Evolutionary conservation across 1,140 invertebrate genomes (phyloP), one percentile per base, ranked within the genome.

Genomic region (Hyles euphorbiae): DNA sequence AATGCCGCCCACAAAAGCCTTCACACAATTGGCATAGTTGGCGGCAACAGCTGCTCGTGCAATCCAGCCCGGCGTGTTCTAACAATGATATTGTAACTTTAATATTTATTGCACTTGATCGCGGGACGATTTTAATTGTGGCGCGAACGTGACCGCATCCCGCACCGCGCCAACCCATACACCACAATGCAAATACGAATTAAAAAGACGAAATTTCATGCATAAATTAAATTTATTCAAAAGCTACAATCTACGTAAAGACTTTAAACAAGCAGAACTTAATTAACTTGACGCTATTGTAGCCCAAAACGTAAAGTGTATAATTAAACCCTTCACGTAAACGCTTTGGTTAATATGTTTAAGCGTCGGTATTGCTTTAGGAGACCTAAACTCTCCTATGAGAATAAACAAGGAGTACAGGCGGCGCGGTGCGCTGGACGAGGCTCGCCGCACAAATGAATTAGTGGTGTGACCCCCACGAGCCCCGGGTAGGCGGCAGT

Each of bases 81-180:
- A 82, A 87, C 85, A 85, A 88, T 83, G 80, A 82, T 85, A 86
- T 80, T 78, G 78, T 79, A 86, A 83, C 79, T 88, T 86, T 85
- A 88, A 88, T 88, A 88, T 88, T 88, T 88, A 88, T 88, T 81
- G 81, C 76, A 79, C 76, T 85, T 85, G 74, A 86, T 85, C 77
- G 22, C 47, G 6, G n/a, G 47, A 48, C 47, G 47, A 48, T 12
- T 48, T 11, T 48, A 12, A 48, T 48, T 48, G 22, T 11, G n/a
- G 36, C 36, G 3, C 5, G 22, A 48, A 48, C 47, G 5, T 12
- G 47, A 6, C 22, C 47, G 47, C n/a, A 5, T 4, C 36, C 36
- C 8, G 36, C n/a, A n/a, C 12, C 12, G 12, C 70, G 67, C 67
- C 55, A 63, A 65, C 68, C 60, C 64, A 65, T 60, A 63, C 65